phyloP scores from a whole-genome alignment of 2,888 invertebrate species.

The Neuroscelio doddi region DNA sequence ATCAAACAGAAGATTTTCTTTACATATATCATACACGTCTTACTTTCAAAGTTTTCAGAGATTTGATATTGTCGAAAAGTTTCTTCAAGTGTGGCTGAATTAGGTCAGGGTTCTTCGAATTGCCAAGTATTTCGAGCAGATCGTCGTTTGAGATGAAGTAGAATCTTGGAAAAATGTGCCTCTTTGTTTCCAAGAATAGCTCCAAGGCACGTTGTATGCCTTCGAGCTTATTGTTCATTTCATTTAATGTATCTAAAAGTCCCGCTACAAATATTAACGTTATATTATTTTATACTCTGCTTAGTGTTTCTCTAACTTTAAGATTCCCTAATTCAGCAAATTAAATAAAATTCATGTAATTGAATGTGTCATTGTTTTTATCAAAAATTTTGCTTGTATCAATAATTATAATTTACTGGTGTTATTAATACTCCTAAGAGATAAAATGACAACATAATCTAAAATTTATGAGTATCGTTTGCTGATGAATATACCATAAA shows the following conservation, averaged over 20 bases:
- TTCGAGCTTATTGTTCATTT: conserved; percentile 85
- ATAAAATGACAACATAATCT: too few relatives aligned
- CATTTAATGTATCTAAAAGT: conserved; percentile 79
- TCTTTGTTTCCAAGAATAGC: conserved; percentile 89
- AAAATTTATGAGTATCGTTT: too few relatives aligned
- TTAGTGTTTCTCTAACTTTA: neutral
- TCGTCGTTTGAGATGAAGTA: conserved; percentile 90
- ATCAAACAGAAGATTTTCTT: neutral
- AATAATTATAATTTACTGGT: too few relatives aligned
- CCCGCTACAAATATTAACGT: conserved; percentile 59
- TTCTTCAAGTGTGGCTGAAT: conserved; percentile 92
- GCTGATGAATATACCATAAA: too few relatives aligned
- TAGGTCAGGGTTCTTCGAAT: conserved; percentile 86
- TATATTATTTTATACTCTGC: neutral
- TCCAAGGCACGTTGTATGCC: conserved; percentile 87
- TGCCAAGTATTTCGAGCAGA: conserved; percentile 87
- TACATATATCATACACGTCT: neutral
- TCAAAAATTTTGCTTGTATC: too few relatives aligned
- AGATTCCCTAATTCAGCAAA: too few relatives aligned
- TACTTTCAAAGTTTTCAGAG: conserved; percentile 80
- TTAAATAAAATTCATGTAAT: too few relatives aligned
- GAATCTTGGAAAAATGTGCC: conserved; percentile 89
- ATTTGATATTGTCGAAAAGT: conserved; percentile 88
- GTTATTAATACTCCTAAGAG: too few relatives aligned
- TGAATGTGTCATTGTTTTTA: too few relatives aligned